Evolutionary conservation across 2,113 vertebrate species (phyloP).

Genomic region (Solenodon paradoxus): DNA sequence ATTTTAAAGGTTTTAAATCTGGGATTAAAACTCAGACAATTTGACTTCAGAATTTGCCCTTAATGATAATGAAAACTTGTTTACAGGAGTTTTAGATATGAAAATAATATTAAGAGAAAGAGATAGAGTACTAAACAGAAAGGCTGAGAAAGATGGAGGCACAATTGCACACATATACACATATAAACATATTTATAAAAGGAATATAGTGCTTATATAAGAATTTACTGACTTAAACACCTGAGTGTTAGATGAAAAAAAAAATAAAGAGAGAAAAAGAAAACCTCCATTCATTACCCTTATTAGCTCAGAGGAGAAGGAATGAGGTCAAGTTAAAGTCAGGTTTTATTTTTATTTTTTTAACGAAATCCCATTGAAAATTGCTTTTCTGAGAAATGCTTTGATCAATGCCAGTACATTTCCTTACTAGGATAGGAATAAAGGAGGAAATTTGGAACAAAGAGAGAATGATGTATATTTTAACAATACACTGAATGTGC

Average conservation of each 20-base stretch:
- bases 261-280: no score
- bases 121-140: background rate
- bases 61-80: background rate
- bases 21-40: background rate
- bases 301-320: background rate
- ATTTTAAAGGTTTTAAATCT: background rate
- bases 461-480: background rate
- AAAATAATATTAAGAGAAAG: background rate
- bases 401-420: background rate
- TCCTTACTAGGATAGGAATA: background rate
- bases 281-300: background rate
- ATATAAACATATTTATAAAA: background rate
- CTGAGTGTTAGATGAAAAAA: background rate
- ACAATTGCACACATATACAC: background rate
- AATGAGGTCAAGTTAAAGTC: background rate
- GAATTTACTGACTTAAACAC: background rate
- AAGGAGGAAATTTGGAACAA: background rate
- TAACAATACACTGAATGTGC: background rate
- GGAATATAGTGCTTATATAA: background rate
- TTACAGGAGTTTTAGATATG: background rate
- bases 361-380: background rate
- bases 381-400: background rate
- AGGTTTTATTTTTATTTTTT: background rate
- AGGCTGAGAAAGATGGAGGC: background rate
- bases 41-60: background rate